These are phyloP conservation scores for Todiramphus saurophagus DNA, from an alignment of 2,113 vertebrate genomes.

Conservation along the genomic window DNA sequence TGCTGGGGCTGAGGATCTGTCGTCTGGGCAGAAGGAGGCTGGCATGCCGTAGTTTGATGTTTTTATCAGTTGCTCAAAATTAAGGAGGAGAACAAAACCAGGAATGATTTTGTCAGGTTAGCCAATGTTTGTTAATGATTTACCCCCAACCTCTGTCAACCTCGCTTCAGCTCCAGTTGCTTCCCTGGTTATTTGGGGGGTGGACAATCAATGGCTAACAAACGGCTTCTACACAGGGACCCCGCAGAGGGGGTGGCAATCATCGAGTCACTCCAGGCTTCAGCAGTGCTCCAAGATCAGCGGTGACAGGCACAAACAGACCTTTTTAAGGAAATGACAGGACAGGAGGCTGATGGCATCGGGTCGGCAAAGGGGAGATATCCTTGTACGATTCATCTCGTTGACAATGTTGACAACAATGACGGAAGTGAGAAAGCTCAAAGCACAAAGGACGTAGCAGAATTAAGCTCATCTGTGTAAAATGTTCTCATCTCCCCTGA, in stretches of 20 bases:
- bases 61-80: background rate
- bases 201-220: background rate
- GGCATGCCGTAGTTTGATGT: background rate
- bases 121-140: background rate
- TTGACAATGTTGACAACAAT: background rate
- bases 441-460: background rate
- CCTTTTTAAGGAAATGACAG: background rate
- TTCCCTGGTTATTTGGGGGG: background rate
- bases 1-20: fast-evolving
- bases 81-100: background rate
- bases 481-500: background rate
- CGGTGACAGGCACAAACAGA: background rate
- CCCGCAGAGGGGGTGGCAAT: background rate
- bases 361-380: background rate
- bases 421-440: background rate
- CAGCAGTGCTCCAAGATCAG: background rate
- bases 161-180: background rate
- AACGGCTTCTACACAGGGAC: background rate
- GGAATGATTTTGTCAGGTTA: background rate
- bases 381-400: background rate
- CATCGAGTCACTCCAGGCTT: background rate
- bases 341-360: background rate
- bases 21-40: background rate
- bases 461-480: constrained; percentile 10
- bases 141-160: background rate